Conservation (phyloP, 1,140 invertebrate species). For the Neomicropteryx cornuta region DNA sequence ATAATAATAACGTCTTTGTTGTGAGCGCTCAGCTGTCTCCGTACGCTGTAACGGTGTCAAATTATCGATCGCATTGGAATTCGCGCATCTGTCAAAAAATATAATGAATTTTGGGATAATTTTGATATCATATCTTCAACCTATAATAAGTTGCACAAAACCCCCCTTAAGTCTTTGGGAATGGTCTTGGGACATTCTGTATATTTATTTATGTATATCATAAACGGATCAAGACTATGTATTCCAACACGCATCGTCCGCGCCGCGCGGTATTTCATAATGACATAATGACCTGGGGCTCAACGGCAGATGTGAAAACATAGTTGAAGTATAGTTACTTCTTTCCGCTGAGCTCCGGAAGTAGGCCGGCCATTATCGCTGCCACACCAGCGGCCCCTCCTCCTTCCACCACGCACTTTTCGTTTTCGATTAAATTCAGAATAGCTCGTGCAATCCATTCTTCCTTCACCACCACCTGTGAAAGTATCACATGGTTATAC, state of each 20-base stretch:
- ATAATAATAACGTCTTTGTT: slow-evolving; percentile 1
- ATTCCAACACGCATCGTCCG: no score
- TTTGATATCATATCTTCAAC: no score
- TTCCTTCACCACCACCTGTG: slow-evolving; percentile 60
- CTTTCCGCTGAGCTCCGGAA: slow-evolving; percentile 78
- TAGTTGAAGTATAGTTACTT: slow-evolving; percentile 44
- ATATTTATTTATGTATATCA: no score
- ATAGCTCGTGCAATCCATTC: slow-evolving; percentile 86
- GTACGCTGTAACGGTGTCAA: slow-evolving; percentile 1
- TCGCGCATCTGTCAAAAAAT: background rate
- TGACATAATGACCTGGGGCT: no score
- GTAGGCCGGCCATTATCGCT: slow-evolving; percentile 69
- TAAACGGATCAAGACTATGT: no score
- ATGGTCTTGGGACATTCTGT: no score
- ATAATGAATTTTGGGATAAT: no score
- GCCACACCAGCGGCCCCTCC: slow-evolving; percentile 82
- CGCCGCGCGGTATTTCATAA: no score
- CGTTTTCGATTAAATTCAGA: slow-evolving; percentile 72
- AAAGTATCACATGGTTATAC: slow-evolving; percentile 1
- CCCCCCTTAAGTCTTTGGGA: no score
- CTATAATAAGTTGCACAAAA: no score
- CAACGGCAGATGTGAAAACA: no score
- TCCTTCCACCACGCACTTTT: slow-evolving; percentile 90
- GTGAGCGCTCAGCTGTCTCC: no score
- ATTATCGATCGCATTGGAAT: background rate